Evolutionary conservation across 92 coral and sea anemone genomes (phyloP), one percentile per base, ranked within the genome.

Genomic region (Bergia sp.): DNA sequence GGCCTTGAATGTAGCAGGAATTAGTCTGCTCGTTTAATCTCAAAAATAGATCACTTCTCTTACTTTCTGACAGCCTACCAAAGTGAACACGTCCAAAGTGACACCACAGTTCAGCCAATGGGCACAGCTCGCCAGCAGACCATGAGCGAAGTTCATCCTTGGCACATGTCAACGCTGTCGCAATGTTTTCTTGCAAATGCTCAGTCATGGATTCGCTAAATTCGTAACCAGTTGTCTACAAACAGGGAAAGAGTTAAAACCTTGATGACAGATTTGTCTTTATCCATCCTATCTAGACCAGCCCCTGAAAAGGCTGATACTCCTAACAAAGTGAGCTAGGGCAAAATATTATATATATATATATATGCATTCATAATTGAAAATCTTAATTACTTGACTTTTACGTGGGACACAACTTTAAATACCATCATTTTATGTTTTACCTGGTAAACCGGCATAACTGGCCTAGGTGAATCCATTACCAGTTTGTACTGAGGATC

Each of bases 21-120:
- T 53, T 4, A 45, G 49, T 45, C 29, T 45, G 49, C 49, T 45
- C 7, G 49, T 29, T 29, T 29, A 29, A 29, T 29, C 29, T 29
- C 5, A 50, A 45, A 15, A 9, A 50, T 9, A 11, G 9, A 50
- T 9, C 13, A 1, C 1, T 44, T 76, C 5, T 7, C 23, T 81
- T 40, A 81, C 85, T 37, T 57, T 40, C 85, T n/a, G 73, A 49
- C 3, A 81, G 16, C 21, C 85, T 81, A 1, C 85, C 53, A 43
- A 81, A 81, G 50, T 57, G 73, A 16, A 81, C 85, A 10, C 74
- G 73, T 1, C 85, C 85, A 61, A 81, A 61, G 44, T 81, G 85
- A 23, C 85, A 81, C 85, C 85, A 81, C 16, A 81, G 73, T 7
- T 81, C 85, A 18, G 85, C 85, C 37, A 55, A 20, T 13, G 85